phyloP scores from a whole-genome alignment of 2,888 invertebrate species.

The Ophion ventricosus region DNA sequence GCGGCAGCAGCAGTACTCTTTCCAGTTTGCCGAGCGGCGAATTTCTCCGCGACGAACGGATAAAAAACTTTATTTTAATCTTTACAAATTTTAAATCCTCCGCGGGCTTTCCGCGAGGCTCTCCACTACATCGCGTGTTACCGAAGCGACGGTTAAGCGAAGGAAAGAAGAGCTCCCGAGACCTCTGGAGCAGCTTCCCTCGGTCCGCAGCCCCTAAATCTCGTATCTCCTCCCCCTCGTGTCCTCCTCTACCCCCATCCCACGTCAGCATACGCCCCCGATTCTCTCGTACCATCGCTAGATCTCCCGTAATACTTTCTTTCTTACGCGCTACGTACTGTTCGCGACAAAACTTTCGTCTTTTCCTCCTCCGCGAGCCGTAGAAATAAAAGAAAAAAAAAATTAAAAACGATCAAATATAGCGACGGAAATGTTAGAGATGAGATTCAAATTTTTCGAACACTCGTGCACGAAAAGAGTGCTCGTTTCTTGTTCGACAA shows the following conservation, averaged over 20 bases:
- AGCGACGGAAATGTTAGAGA: constrained; percentile 14
- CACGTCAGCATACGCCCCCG: constrained; percentile 18
- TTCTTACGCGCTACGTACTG: constrained; percentile 35
- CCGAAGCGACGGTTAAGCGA: constrained; percentile 69
- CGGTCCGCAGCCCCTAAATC: constrained; percentile 66
- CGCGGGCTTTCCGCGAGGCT: constrained; percentile 67
- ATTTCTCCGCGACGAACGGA: constrained; percentile 71
- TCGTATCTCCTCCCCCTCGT: constrained; percentile 65
- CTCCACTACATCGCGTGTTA: constrained; percentile 57
- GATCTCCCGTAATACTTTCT: constrained; percentile 53
- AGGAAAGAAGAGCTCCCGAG: constrained; percentile 66
- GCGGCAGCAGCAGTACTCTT: constrained; percentile 20
- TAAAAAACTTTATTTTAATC: constrained; percentile 81
- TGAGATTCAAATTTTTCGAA: constrained; percentile 28
- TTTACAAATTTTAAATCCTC: constrained; percentile 79
- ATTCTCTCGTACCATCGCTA: constrained; percentile 40
- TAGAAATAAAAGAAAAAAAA: constrained; percentile 31
- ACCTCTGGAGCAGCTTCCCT: constrained; percentile 42
- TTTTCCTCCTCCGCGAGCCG: not conserved
- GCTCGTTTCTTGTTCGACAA: not conserved
- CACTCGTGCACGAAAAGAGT: not conserved
- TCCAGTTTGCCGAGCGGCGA: constrained; percentile 61
- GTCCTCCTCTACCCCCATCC: not conserved
- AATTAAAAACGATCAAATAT: constrained; percentile 15
- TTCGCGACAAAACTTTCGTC: constrained; percentile 31